Base-by-base conservation (phyloP, 2,797 vertebrate species). In the Salarias fasciatus region DNA sequence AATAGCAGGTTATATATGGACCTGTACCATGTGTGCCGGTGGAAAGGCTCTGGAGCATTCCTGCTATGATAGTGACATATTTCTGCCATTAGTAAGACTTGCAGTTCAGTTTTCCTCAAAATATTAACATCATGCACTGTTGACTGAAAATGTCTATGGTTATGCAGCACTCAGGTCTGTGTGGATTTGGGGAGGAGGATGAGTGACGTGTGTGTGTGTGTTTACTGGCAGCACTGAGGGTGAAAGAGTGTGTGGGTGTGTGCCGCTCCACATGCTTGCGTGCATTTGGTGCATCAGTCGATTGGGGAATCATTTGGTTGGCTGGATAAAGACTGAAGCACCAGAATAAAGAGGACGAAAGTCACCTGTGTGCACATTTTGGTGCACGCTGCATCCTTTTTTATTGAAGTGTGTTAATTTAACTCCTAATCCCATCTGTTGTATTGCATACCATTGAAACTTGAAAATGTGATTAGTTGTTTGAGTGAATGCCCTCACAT, bases 261-360 rank as follows among this genome's bases (percentile, higher is more conserved):
- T 3, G 18, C 18, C 2, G 15, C 47, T 45, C 65, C 48, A 64
- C 49, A 54, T 75, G 40, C 69, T 65, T 66, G 77, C 56, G 30
- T 13, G 11, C 14, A 48, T 63, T 72, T 44, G 28, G 9, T 65
- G 53, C 35, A 63, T 64, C 63, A 57, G 69, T 48, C 30, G 36
- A 65, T 55, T 57, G 59, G 57, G 55, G 58, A 64, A 77, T 78
- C 83, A 65, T 63, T 65, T 80, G 82, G 64, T 60, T 71, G 76
- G 51, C 69, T 69, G 72, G 65, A 80, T 63, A 82, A 68, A 79
- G 48, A 81, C 76, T 77, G 62, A 50, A 11, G 31, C 47, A 37
- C 46, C 33, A 28, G 28, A 61, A 56, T 13, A 57, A 53, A 76
- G 40, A 58, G 40, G 13, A 45, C 31, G 10, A 41, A 7, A 52